Evolutionary conservation across 2,888 invertebrate genomes (phyloP).

Genomic region (Lutraria lutraria): DNA sequence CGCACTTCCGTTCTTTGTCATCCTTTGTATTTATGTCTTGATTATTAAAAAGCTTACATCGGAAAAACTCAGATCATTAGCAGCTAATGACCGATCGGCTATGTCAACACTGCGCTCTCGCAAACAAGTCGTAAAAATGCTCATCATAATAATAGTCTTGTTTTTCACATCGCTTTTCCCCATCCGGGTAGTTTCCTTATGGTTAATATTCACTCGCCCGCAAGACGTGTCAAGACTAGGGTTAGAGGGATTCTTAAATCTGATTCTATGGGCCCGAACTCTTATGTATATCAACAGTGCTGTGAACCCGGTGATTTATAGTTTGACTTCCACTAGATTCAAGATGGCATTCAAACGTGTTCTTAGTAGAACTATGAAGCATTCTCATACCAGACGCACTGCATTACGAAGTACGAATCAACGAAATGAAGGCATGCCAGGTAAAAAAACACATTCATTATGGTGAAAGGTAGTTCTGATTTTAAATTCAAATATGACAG

Average conservation of each 20-base stretch:
- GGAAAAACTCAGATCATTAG: constrained; percentile 43
- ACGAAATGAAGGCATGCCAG: neutral
- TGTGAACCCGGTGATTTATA: constrained; percentile 96
- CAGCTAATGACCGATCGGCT: constrained; percentile 52
- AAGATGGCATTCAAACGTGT: constrained; percentile 87
- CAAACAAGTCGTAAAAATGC: constrained; percentile 79
- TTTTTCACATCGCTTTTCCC: constrained; percentile 96
- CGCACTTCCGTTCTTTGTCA: constrained; percentile 69
- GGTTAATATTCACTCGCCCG: constrained; percentile 93
- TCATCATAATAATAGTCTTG: constrained; percentile 88
- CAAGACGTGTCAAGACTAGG: constrained; percentile 91
- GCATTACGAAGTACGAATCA: neutral
- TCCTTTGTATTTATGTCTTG: constrained; percentile 69
- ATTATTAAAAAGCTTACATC: constrained; percentile 68
- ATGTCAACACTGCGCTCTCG: constrained; percentile 66
- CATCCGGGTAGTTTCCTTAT: constrained; percentile 94
- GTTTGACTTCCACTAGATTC: constrained; percentile 96
- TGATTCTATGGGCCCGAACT: constrained; percentile 93
- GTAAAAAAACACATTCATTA: neutral
- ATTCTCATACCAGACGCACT: neutral
- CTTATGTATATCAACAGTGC: constrained; percentile 96
- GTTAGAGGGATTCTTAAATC: constrained; percentile 93
- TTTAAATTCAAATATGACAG: too few relatives aligned
- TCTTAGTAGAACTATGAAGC: constrained; percentile 12
- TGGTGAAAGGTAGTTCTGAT: too few relatives aligned